Base-by-base conservation (phyloP, 2,888 invertebrate genomes). In the Heliconius ismenius region DNA sequence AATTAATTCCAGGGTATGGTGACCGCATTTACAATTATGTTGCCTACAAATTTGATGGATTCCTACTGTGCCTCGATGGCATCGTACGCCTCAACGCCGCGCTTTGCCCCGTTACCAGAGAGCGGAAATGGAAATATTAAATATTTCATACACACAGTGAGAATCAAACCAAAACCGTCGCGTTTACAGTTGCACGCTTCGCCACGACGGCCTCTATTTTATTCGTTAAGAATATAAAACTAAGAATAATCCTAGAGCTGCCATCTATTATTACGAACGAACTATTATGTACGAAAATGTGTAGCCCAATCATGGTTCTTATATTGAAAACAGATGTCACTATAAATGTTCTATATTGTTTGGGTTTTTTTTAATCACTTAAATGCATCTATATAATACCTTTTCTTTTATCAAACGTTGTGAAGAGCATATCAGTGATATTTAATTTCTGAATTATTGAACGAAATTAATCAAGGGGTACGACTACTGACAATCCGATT, bases 321-420 rank as follows among this genome's bases (percentile, higher is more conserved):
- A 67, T 67, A 24, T 67, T 67, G 1, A 67, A 24, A 67, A 67
- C 24, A 67, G 65, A 65, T 65, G 65, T 65, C 65, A 26, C 26
- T 49, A 26, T 26, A 24, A 18, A 7, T 49, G 49, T 49, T 49
- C 18, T 15, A 9, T 3, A 49, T 49, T 21, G 43, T 32, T 49
- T 49, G 6, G 18, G 43, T 15, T 49, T 49, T 39, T 28, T 49
- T 49, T 49, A 49, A 18, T 18, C 54, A n/a, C 54, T 54, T 10
- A 54, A 54, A n/a, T 21, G 54, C 2, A 54, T 54, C 21, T 7
- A 43, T 54, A 54, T 54, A 21, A 54, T 54, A 54, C 7, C 9
- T 21, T 54, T 54, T 9, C 9, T 54, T n/a, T 54, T 21, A 21
- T 21, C 49, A 54, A 21, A 54, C 15, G 15, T 13, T 54, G 21